These are phyloP conservation scores for Fratercula arctica DNA, from an alignment of 2,797 vertebrate genomes.

Conservation along the genomic window DNA sequence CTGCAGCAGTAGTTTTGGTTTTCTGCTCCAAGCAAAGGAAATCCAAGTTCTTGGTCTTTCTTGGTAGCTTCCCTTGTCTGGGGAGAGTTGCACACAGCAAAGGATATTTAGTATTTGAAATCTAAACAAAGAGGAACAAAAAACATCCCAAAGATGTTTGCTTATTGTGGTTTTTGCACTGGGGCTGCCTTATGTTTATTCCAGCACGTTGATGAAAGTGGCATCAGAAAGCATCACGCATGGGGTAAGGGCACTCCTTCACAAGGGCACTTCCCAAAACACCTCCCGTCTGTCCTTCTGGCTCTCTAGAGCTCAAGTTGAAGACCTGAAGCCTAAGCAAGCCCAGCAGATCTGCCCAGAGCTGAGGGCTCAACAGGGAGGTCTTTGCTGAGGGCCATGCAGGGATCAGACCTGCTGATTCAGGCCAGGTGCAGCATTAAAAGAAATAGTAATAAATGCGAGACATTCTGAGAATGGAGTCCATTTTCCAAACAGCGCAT, in stretches of 20 bases:
- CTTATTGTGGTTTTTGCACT: neutral
- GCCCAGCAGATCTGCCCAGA: neutral
- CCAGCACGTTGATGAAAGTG: neutral
- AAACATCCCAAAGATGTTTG: neutral
- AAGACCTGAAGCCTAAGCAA: neutral
- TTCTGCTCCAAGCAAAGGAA: neutral
- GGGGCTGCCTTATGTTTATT: neutral
- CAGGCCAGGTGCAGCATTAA: neutral
- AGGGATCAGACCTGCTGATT: neutral
- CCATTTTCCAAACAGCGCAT: neutral
- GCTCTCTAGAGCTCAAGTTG: neutral
- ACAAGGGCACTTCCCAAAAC: neutral
- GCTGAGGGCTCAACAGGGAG: neutral
- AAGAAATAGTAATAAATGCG: neutral
- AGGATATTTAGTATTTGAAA: neutral
- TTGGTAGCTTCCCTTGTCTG: neutral
- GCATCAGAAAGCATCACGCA: neutral
- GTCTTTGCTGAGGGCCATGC: neutral
- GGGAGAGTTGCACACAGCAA: neutral
- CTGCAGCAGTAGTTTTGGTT: neutral
- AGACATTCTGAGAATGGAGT: neutral
- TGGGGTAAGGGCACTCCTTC: neutral
- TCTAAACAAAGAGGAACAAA: neutral
- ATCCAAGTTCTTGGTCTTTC: neutral
- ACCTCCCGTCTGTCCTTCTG: neutral